Percentiles rank a stretch among this genome's conserved stretches.
Conservation (phyloP, 2,888 invertebrate species). For the Bhutanitis thaidina region DNA sequence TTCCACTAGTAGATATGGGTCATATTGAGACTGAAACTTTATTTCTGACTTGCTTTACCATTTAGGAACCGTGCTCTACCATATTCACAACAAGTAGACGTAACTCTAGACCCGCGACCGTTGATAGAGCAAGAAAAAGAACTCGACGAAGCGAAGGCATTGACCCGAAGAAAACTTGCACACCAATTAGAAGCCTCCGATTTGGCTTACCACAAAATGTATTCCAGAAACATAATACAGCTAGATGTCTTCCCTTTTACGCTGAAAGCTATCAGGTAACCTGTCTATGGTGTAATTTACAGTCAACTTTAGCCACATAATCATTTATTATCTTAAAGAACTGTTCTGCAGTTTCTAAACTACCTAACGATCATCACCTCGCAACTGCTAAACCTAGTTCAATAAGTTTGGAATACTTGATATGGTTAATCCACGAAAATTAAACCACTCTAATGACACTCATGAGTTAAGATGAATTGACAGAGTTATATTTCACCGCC, state of each 20-base stretch:
- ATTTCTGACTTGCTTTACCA: not conserved
- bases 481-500: too few species aligned
- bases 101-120: conserved; percentile 85
- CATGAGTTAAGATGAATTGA: too few species aligned
- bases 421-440: too few species aligned
- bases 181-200: conserved; percentile 86
- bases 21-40: too few species aligned
- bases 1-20: too few species aligned
- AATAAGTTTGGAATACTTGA: too few species aligned
- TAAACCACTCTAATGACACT: too few species aligned
- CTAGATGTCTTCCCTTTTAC: conserved; percentile 83
- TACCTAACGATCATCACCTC: too few species aligned
- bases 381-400: too few species aligned
- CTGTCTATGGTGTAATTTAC: not conserved
- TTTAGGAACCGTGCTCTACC: conserved; percentile 80
- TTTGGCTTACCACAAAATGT: conserved; percentile 81
- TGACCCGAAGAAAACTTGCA: conserved; percentile 83
- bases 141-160: conserved; percentile 80
- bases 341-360: too few species aligned
- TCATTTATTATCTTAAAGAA: too few species aligned
- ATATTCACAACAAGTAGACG: conserved; percentile 80
- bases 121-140: conserved; percentile 80
- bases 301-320: too few species aligned
- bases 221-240: conserved; percentile 83
- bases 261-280: conserved; percentile 78